Conservation (phyloP, 2,888 invertebrate genomes). For the Trachelus tabidus region DNA sequence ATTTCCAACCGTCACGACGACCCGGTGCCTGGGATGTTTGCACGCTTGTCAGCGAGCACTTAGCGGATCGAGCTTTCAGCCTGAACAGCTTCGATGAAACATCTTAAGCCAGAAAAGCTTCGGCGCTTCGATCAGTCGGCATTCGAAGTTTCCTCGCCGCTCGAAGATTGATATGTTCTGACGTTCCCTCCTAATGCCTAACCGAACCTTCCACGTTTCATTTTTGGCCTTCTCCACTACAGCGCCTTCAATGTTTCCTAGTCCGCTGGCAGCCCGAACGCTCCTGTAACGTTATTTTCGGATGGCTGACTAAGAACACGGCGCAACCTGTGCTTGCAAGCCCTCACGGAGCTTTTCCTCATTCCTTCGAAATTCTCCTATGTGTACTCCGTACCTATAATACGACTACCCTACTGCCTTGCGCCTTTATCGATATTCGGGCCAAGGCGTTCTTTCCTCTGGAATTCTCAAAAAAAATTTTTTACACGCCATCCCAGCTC, state of each 20-base stretch:
- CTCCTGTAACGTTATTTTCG: slow-evolving; percentile 43
- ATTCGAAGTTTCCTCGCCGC: neutral
- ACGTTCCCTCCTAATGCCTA: slow-evolving; percentile 1
- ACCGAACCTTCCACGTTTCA: slow-evolving; percentile 28
- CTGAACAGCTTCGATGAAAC: slow-evolving; percentile 13
- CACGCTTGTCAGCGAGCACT: slow-evolving; percentile 2
- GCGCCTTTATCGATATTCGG: neutral
- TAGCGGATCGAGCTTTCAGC: slow-evolving; percentile 9
- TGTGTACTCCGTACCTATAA: neutral
- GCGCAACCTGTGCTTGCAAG: slow-evolving; percentile 24
- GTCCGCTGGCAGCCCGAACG: slow-evolving; percentile 32
- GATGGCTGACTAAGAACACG: slow-evolving; percentile 41
- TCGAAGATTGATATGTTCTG: slow-evolving; percentile 4
- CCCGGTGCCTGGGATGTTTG: neutral
- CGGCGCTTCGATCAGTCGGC: neutral
- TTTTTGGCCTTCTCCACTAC: neutral
- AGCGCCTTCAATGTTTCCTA: slow-evolving; percentile 6
- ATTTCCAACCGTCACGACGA: neutral
- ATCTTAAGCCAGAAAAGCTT: slow-evolving; percentile 8
- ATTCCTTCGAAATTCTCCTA: slow-evolving; percentile 6
- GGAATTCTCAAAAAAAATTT: neutral
- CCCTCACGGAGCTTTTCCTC: slow-evolving; percentile 17
- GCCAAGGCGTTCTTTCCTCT: neutral
- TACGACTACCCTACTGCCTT: neutral
- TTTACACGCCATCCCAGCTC: neutral